Evolutionary conservation across 2,113 vertebrate species (phyloP), one percentile per base, ranked within the genome.

Genomic region (Uria lomvia): DNA sequence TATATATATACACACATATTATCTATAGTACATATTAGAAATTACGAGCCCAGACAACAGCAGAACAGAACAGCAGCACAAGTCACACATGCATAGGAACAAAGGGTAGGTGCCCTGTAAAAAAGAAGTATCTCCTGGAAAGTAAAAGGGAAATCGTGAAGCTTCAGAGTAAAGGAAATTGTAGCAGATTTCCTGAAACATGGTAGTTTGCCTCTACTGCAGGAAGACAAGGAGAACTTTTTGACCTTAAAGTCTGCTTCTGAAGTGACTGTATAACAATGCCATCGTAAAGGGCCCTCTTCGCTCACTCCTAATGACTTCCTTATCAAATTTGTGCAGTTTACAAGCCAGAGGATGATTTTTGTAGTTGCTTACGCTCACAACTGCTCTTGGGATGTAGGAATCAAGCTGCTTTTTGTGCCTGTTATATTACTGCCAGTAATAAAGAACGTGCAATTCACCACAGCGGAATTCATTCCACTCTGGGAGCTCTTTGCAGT

Each of bases 221-320:
- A 43, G 79, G 58, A 92, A 92, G 67, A 82, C 19, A 16, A 43
- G 36, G 42, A 88, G 42, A 87, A 53, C 45, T 77, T 96, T 95
- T 83, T 87, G 93, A 93, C 63, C 74, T 92, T 94, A 55, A 84
- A 89, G 53, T 85, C 29, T 88, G 47, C 27, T 92, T 95, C 59
- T 92, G 66, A 91, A 93, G 73, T 66, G 72, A 59, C 75, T 80
- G 3, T 74, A n/a, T 92, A 86, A 86, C 66, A 82, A 80, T 83
- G 80, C 49, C 73, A 71, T 85, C 0, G 0, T 92, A 88, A 96
- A 89, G 38, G 38, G 20, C 47, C 52, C 68, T 88, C 43, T 65
- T 93, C 60, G 34, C 92, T 94, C 52, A 52, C 55, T 90, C 34
- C 70, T 96, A 91, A 97, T 82, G 65, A 91, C 79, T 95, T 96